Conservation (phyloP, 2,797 vertebrate genomes). For the Argya squamiceps region DNA sequence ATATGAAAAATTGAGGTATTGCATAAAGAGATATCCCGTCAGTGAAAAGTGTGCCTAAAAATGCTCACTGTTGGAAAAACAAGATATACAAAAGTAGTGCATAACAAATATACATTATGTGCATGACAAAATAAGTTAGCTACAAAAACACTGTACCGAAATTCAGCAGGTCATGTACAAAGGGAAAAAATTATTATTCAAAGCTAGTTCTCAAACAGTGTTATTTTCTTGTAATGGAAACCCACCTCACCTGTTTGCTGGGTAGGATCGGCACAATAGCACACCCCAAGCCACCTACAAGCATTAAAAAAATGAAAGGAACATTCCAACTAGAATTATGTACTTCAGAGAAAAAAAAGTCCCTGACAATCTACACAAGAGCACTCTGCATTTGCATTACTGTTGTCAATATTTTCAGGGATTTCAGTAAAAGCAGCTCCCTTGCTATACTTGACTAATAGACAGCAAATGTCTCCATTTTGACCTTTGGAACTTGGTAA, state of each 20-base stretch:
- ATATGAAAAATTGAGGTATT: conserved; percentile 99
- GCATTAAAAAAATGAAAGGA: conserved; percentile 77
- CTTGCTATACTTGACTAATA: conserved; percentile 74
- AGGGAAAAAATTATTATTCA: conserved; percentile 96
- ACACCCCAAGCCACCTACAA: conserved; percentile 91
- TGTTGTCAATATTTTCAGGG: conserved; percentile 78
- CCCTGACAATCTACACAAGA: conserved; percentile 95
- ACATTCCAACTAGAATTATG: conserved; percentile 90
- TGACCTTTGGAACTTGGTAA: conserved; percentile 84
- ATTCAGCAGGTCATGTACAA: conserved; percentile 99
- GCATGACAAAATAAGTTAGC: conserved; percentile 99
- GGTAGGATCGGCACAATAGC: conserved; percentile 94
- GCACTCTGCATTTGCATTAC: conserved; percentile 85
- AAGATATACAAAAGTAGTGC: conserved; percentile 99
- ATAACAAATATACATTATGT: conserved; percentile 99
- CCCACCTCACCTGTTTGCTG: conserved; percentile 93
- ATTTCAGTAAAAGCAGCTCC: conserved; percentile 79
- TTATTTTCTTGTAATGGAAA: conserved; percentile 90
- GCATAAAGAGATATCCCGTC: conserved; percentile 99
- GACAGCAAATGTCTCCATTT: conserved; percentile 86
- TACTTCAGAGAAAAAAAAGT: conserved; percentile 94
- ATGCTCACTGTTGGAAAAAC: conserved; percentile 99
- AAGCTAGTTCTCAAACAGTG: conserved; percentile 99
- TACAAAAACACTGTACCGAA: conserved; percentile 99
- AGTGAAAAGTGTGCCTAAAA: conserved; percentile 99